Evolutionary conservation across 2,113 vertebrate genomes (phyloP), one percentile per base, ranked within the genome.

Genomic region (Leptocoma aspasia): DNA sequence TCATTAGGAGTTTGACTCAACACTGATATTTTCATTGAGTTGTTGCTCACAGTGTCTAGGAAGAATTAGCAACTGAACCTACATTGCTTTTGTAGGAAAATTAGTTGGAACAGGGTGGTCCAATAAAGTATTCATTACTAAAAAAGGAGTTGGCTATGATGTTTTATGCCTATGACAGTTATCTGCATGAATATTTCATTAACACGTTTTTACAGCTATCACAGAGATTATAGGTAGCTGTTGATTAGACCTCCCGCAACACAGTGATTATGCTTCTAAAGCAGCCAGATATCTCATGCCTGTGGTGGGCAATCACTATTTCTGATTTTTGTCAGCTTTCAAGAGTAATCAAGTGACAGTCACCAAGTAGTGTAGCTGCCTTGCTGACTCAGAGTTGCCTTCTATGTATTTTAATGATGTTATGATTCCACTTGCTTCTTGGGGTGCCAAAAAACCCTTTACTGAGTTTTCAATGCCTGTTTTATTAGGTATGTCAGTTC

Each of bases 241-340:
- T 82, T 97, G 95, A 97, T 96, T 96, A 97, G 95, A 89, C 86
- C 86, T 98, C 88, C 85, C 86, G 85, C 54, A 88, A 95, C 78
- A 89, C 75, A 61, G 86, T 89, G 93, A 97, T 96, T 97, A 81
- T 90, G 52, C 91, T 97, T 89, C 91, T 88, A 66, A 97, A 84
- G 53, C 57, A 82, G 59, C 13, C 71, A 96, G 57, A 45, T 75
- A 71, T 59, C 69, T 94, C 90, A 81, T 82, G 84, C 95, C 92
- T 77, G 87, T 52, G 88, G 95, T 75, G 86, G 93, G 89, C 95
- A 97, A 96, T 98, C 89, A 86, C 59, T 41, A 23, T 47, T 94
- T 92, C 87, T 95, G 94, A 96, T 94, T 94, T 97, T 73, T 64
- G 80, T 93, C 77, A 90, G 79, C 64, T 95, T 88, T 93, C 85